These are phyloP conservation scores for Heteromurus nitidus DNA, from an alignment of 2,888 invertebrate species.

Conservation along the genomic window DNA sequence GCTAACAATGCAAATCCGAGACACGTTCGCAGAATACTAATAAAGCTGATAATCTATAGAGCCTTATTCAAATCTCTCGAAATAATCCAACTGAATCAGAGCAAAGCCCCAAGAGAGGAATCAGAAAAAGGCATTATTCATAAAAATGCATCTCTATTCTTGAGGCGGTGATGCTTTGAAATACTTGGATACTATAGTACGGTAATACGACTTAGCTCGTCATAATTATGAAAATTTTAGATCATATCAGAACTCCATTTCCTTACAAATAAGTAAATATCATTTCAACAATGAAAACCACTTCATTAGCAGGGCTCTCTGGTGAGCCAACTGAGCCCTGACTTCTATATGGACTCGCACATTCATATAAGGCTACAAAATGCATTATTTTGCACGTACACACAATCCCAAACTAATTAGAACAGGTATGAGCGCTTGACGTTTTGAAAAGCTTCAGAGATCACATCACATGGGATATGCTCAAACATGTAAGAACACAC, in stretches of 20 bases:
- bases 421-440: neutral
- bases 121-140: too few relatives aligned
- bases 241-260: slow-evolving; percentile 2
- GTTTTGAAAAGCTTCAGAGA: too few relatives aligned
- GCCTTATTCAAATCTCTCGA: slow-evolving; percentile 1
- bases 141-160: too few relatives aligned
- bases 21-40: slow-evolving; percentile 26
- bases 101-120: slow-evolving; percentile 7
- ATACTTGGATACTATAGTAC: too few relatives aligned
- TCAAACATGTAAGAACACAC: neutral
- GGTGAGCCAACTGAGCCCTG: too few relatives aligned
- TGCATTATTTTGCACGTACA: neutral
- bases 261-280: slow-evolving; percentile 3
- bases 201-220: too few relatives aligned
- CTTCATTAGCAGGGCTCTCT: slow-evolving; percentile 6
- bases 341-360: too few relatives aligned
- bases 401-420: slow-evolving; percentile 13
- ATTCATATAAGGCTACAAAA: too few relatives aligned
- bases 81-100: slow-evolving; percentile 36
- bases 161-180: too few relatives aligned
- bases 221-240: too few relatives aligned
- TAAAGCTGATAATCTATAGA: neutral
- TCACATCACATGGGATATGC: neutral
- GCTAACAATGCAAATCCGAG: slow-evolving; percentile 18
- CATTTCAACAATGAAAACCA: slow-evolving; percentile 7